phyloP scores from a whole-genome alignment of 2,113 vertebrate species.

The Sturnira hondurensis region DNA sequence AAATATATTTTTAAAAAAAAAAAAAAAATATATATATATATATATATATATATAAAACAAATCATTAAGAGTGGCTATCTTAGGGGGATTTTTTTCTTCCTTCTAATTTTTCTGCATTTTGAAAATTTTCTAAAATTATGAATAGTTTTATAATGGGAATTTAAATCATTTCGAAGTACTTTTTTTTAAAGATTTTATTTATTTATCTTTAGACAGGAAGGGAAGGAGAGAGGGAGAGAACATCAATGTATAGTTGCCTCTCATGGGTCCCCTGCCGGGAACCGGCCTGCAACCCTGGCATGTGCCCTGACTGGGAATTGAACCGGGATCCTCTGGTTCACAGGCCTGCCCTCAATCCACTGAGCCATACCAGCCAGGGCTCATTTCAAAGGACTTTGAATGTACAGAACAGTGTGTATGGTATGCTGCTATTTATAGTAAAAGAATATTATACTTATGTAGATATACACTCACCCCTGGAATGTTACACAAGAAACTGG shows the following conservation, averaged over 20 bases:
- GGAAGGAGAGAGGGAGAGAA: too few species aligned
- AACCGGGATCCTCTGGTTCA: too few species aligned
- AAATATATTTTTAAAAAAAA: too few species aligned
- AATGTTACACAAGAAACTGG: neutral
- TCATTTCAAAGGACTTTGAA: neutral
- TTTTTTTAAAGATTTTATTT: too few species aligned
- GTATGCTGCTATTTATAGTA: neutral
- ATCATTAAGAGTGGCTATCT: neutral
- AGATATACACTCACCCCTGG: neutral
- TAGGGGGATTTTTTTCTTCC: neutral
- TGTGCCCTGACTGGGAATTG: too few species aligned
- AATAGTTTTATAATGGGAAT: neutral
- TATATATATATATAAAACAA: neutral
- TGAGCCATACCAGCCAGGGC: too few species aligned
- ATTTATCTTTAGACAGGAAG: too few species aligned
- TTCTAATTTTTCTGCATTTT: neutral
- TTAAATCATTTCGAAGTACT: neutral
- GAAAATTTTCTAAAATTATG: neutral
- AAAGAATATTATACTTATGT: neutral
- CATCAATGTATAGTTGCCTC: too few species aligned
- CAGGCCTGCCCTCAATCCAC: too few species aligned
- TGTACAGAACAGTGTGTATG: neutral
- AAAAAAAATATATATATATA: neutral
- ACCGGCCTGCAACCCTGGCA: too few species aligned
- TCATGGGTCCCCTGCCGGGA: too few species aligned